Evolutionary conservation across 2,888 invertebrate genomes (phyloP), one percentile per base, ranked within the genome.

Genomic region (Tachina lurida): DNA sequence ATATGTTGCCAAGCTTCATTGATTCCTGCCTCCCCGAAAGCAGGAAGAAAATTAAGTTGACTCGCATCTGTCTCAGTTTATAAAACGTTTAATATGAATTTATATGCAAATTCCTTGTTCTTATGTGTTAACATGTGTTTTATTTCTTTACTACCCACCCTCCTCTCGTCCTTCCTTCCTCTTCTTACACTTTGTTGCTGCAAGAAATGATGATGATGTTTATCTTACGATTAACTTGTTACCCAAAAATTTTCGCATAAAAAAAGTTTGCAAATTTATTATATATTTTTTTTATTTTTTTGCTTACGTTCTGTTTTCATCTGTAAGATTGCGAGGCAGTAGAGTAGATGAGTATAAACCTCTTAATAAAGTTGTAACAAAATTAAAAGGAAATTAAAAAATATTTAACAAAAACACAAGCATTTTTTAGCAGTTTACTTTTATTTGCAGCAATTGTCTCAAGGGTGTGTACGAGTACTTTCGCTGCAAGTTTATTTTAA

Each of bases 181-280:
- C 10, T 49, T 58, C 31, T 7, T 0, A 5, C 31, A 31, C 7
- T 31, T 31, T 31, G 31, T 31, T n/a, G 43, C 8, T 54, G 31
- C 54, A 31, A 63, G 71, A 71, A 54, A 79, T 71, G 71, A 45
- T 71, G 71, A 45, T 74, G 84, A 84, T 84, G 68, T 78, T 84
- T 84, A 79, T 84, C 79, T 84, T 84, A 43, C 84, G 78, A 84
- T 79, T 84, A 84, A 79, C 68, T 84, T 84, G 78, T 79, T 79
- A 79, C 70, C 75, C 12, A 63, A 62, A 77, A 70, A 70, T 9
- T 8, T 60, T 65, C 43, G 19, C 79, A 58, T 68, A 56, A 80
- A 73, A 31, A 81, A 75, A 68, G 74, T 81, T 81, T 62, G 81
- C 81, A 75, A 58, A 58, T 52, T 49, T 17, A 31, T 63, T n/a